phyloP scores from a whole-genome alignment of 1,140 invertebrate genomes.

The Tetraneura akinire region DNA sequence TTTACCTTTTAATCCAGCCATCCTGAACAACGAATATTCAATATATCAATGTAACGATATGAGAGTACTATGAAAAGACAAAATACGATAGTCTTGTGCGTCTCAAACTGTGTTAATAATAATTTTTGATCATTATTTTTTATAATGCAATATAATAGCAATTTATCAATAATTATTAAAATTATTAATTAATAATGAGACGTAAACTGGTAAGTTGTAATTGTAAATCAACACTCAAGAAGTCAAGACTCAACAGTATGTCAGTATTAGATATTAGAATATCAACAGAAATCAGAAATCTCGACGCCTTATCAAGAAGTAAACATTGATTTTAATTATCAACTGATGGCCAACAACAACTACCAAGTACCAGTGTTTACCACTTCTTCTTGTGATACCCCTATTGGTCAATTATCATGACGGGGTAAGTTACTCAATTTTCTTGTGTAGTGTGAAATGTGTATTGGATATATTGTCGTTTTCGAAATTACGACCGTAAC shows the following conservation, averaged over 20 bases:
- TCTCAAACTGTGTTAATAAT: not conserved
- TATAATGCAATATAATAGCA: not conserved
- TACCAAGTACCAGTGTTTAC: no score
- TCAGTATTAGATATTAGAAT: not conserved
- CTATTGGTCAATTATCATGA: no score
- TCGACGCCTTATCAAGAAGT: not conserved
- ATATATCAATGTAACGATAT: not conserved
- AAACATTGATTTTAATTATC: slow-evolving; percentile 1
- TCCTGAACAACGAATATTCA: not conserved
- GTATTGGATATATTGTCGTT: no score
- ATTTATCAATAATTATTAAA: no score
- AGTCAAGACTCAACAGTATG: no score
- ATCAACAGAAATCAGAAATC: not conserved
- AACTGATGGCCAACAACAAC: not conserved
- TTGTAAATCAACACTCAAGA: no score
- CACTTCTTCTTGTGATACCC: not conserved
- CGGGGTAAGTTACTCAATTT: no score
- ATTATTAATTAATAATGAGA: no score
- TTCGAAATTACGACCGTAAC: no score
- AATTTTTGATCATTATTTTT: not conserved
- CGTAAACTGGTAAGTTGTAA: no score
- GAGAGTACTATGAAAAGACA: no score
- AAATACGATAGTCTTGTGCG: not conserved
- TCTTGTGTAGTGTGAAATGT: no score
- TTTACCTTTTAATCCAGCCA: slow-evolving; percentile 49